Conservation (phyloP, 2,797 vertebrate genomes). For the Sebastes nivosus region DNA sequence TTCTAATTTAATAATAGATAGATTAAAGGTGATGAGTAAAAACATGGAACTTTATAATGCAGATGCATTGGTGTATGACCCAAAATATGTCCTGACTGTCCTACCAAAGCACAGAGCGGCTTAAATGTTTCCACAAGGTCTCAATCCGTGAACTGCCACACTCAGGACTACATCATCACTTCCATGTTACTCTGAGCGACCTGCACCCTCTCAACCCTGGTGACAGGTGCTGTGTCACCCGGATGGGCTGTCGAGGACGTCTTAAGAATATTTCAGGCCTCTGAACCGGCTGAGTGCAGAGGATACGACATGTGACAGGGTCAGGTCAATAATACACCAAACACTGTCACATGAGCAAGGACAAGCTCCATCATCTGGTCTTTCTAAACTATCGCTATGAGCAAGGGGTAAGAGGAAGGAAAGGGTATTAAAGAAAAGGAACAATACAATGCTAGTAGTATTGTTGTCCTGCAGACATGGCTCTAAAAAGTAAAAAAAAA, state of each 20-base stretch:
- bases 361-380: neutral
- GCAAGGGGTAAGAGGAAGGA: neutral
- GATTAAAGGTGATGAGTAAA: neutral
- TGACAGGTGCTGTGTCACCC: slow-evolving; percentile 42
- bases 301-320: slow-evolving; percentile 7
- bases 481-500: neutral
- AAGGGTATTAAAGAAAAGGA: neutral
- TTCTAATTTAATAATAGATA: neutral
- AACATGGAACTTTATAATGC: neutral
- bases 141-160: neutral
- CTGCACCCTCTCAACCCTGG: slow-evolving; percentile 6
- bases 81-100: neutral
- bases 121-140: neutral
- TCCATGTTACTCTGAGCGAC: neutral
- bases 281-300: neutral
- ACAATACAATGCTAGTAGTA: too few species aligned
- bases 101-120: neutral
- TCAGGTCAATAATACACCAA: neutral
- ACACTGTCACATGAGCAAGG: neutral
- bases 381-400: too few species aligned
- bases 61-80: neutral
- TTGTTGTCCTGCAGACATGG: neutral
- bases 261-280: slow-evolving; percentile 10
- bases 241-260: neutral
- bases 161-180: neutral